Evolutionary conservation across 2,888 invertebrate genomes (phyloP), one percentile per base, ranked within the genome.

Genomic region (Podabrus alpinus): DNA sequence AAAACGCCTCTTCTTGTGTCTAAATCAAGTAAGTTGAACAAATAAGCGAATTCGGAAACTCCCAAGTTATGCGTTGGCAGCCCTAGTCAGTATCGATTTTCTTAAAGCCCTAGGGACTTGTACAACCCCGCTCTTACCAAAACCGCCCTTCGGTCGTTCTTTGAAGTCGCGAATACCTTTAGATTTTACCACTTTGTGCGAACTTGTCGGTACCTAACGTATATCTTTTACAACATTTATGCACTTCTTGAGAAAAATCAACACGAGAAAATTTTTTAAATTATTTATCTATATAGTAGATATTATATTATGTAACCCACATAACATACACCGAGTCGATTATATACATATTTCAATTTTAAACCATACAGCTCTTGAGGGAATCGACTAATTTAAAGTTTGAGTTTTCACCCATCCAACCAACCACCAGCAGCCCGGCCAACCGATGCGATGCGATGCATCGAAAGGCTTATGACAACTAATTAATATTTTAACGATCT

Each of bases 161-260:
- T 81, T 81, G 81, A 81, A 81, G 81, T 81, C 79, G 79, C 79
- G 79, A 78, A 80, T 81, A 81, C 81, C 81, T 80, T 80, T 80
- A 80, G 79, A 81, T 79, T 80, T 79, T 75, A 76, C 78, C 80
- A 80, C 80, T 80, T 76, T 80, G 77, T 74, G 64, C 76, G 76
- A 77, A 76, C 78, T 78, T 76, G 74, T 74, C 75, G 73, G 74
- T 73, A 74, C 74, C 74, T 74, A 60, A 59, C 59, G 13, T 68
- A 68, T 68, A 29, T 68, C 45, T 45, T 45, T 45, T 45, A n/a
- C 45, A 45, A 45, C 45, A 45, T 45, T 45, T 45, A 45, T 45
- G 45, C 45, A 45, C 45, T 45, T 45, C 13, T 45, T 45, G 13
- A 45, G 45, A 45, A 45, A 45, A n/a, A 45, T 45, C 45, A 45